Conservation (phyloP, 1,140 invertebrate species). For the Hermetia illucens region DNA sequence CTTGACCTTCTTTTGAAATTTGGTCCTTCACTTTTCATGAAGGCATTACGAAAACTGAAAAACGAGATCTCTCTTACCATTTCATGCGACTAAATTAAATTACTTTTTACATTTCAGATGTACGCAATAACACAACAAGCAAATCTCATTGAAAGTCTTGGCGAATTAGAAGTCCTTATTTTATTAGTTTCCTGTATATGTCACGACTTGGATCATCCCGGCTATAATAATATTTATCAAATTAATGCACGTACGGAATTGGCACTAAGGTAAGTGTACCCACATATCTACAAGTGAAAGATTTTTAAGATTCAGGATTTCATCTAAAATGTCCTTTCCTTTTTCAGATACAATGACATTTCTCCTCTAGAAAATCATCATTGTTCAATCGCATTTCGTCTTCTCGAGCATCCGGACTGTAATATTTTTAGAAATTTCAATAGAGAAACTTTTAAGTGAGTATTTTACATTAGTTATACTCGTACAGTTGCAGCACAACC, state of each 20-base stretch:
- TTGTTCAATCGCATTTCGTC: constrained; percentile 72
- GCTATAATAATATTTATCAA: constrained; percentile 81
- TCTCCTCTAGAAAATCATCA: constrained; percentile 83
- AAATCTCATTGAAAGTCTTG: constrained; percentile 51
- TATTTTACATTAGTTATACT: too few species aligned
- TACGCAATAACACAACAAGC: constrained; percentile 70
- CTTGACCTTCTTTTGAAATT: too few species aligned
- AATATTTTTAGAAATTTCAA: constrained; percentile 62
- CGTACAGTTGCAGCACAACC: too few species aligned
- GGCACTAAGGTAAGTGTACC: constrained; percentile 42
- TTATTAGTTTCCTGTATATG: constrained; percentile 73
- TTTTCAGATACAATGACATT: constrained; percentile 63
- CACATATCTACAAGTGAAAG: background rate
- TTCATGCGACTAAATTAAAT: too few species aligned
- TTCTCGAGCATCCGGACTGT: constrained; percentile 59
- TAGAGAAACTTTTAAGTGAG: constrained; percentile 43
- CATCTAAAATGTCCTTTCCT: constrained; percentile 3
- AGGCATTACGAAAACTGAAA: too few species aligned
- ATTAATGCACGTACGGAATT: constrained; percentile 77
- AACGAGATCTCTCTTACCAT: too few species aligned
- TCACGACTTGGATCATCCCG: constrained; percentile 86
- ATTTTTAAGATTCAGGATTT: background rate
- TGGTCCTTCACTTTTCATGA: too few species aligned
- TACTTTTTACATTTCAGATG: constrained; percentile 45
- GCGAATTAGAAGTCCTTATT: constrained; percentile 61